These are phyloP conservation scores for Rhipidura dahli DNA, from an alignment of 2,113 vertebrate species.

Conservation along the genomic window DNA sequence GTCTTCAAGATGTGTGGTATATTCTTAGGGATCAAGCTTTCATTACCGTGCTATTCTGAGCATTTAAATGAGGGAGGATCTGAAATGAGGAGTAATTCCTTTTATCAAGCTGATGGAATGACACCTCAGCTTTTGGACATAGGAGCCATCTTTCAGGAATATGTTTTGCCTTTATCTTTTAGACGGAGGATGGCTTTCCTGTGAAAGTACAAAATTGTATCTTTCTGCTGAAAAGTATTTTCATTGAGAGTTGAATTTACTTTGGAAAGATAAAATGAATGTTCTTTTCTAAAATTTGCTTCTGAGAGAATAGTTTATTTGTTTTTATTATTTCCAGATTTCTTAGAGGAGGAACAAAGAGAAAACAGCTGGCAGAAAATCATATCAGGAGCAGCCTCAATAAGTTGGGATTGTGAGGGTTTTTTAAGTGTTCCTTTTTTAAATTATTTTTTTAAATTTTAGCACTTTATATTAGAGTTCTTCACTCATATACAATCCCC, in stretches of 20 bases:
- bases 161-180: background rate
- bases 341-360: background rate
- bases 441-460: background rate
- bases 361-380: background rate
- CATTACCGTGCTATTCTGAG: background rate
- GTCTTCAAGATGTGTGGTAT: background rate
- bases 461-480: background rate
- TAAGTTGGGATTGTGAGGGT: background rate
- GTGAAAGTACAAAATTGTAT: background rate
- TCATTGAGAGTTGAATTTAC: background rate
- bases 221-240: background rate
- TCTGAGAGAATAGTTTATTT: background rate
- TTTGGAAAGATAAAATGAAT: background rate
- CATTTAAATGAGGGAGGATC: background rate
- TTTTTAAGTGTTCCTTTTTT: background rate
- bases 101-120: background rate
- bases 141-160: background rate
- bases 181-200: background rate
- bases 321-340: background rate
- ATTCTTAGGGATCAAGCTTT: background rate
- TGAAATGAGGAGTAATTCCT: background rate
- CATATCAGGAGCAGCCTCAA: background rate
- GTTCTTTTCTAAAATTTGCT: background rate
- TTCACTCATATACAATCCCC: background rate
- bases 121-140: background rate